These are phyloP conservation scores for Pasiphila rectangulata DNA, from an alignment of 2,888 invertebrate genomes.

Conservation along the genomic window DNA sequence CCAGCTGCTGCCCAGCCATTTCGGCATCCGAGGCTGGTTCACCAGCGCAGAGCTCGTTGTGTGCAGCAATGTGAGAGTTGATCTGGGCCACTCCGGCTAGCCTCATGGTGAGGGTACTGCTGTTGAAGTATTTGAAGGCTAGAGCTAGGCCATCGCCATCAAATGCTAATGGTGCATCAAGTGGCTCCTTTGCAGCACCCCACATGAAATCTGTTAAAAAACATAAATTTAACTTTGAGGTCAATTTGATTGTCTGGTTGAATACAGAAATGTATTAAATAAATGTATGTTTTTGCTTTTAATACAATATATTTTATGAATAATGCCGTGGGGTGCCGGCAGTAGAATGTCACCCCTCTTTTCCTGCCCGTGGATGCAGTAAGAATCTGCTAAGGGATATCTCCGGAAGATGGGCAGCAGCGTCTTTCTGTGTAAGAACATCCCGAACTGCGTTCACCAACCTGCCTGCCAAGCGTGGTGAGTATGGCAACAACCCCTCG, in stretches of 20 bases:
- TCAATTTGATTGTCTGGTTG: neutral
- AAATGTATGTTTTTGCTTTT: too few relatives aligned
- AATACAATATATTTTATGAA: too few relatives aligned
- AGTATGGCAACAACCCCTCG: too few relatives aligned
- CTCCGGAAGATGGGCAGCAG: too few relatives aligned
- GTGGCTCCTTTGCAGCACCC: constrained; percentile 95
- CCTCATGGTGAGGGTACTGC: constrained; percentile 95
- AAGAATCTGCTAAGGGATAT: too few relatives aligned
- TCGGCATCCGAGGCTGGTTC: constrained; percentile 93
- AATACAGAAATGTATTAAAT: too few relatives aligned
- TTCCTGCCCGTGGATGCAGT: too few relatives aligned
- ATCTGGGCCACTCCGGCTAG: constrained; percentile 96
- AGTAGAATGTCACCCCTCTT: too few relatives aligned
- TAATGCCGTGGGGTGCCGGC: too few relatives aligned
- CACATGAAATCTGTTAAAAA: constrained; percentile 90
- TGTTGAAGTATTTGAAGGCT: constrained; percentile 98
- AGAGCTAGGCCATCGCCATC: constrained; percentile 93
- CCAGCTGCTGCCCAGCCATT: constrained; percentile 89
- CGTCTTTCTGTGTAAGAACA: too few relatives aligned
- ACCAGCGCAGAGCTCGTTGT: constrained; percentile 94
- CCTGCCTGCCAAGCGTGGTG: too few relatives aligned
- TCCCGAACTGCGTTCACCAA: too few relatives aligned
- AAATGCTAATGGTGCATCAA: constrained; percentile 91
- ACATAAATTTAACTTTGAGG: neutral
- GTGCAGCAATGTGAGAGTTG: constrained; percentile 94